These are phyloP conservation scores for Pterocles burchelli DNA, from an alignment of 2,113 vertebrate genomes.

Conservation along the genomic window DNA sequence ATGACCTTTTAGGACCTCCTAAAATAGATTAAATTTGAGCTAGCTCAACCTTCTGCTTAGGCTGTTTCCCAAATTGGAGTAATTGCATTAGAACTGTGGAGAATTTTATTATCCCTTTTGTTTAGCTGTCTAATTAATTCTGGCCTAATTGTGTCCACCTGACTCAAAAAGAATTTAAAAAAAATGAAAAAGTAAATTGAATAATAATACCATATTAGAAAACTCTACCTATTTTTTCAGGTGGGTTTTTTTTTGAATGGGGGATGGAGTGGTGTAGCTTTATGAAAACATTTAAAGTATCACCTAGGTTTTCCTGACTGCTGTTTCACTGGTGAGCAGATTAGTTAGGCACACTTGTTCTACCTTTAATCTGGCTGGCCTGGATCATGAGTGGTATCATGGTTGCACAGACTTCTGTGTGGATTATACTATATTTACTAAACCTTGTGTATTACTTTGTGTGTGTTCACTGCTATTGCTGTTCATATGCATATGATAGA, in stretches of 20 bases:
- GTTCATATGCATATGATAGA: background rate
- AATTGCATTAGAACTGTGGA: background rate
- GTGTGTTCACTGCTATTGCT: background rate
- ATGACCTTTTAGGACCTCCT: background rate
- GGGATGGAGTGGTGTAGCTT: background rate
- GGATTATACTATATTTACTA: background rate
- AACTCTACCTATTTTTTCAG: background rate
- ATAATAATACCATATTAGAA: background rate
- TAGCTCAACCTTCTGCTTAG: slow-evolving; percentile 1
- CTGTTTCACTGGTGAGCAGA: too few relatives aligned
- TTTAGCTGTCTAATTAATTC: background rate
- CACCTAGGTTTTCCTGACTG: background rate
- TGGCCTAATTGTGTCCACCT: background rate
- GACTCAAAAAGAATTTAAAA: background rate
- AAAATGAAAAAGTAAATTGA: background rate
- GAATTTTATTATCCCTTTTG: background rate
- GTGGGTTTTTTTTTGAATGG: background rate
- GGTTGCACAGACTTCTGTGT: background rate
- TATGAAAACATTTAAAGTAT: background rate
- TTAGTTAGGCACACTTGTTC: background rate
- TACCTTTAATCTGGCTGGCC: background rate
- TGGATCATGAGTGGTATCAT: background rate
- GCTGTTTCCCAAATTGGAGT: background rate
- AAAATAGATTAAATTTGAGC: background rate
- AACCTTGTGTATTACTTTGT: background rate